Base-by-base conservation (phyloP, 2,888 invertebrate genomes). In the Pogonocherus hispidulus region DNA sequence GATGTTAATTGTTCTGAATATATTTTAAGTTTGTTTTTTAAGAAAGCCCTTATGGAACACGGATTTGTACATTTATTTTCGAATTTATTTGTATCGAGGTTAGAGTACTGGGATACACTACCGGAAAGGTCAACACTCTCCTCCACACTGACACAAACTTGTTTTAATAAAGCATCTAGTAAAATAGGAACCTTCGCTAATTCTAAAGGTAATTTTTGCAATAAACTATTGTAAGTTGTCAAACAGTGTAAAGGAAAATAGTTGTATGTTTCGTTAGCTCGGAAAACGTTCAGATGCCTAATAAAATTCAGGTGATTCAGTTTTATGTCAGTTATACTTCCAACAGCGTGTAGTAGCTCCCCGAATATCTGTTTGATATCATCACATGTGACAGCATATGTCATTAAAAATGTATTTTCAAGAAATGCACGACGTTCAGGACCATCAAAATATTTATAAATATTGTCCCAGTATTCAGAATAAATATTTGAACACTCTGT, bases 281-380 rank as follows among this genome's bases (percentile, higher is more conserved):
- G 35, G 23, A 73, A 62, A 8, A 80, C 18, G 32, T 73, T 63
- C 19, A 81, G 47, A 44, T 76, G 73, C 35, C 75, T 59, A 11
- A 82, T 71, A 46, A 80, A 82, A 52, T 76, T 71, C 16, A 80
- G 67, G 67, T 82, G 79, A 19, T 74, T 71, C 16, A 77, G 65
- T 69, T 80, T 81, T 9, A 81, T 68, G 51, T 80, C 77, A 11
- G 75, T 68, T 27, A 80, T 74, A 27, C 27, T 70, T 66, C 78
- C 73, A 8, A 79, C 51, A 11, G 70, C 66, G 37, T 72, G 70
- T 16, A 79, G 37, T 20, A 80, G 69, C 20, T 75, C 71, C 60
- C 79, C 72, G 11, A 78, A 69, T 35, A 60, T 63, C 6, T 70
- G 56, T 14, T 62, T 63, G 3, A 63, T 16, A 1, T 67, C 54